Evolutionary conservation across 2,888 invertebrate genomes (phyloP).

Genomic region (Acronicta alni): DNA sequence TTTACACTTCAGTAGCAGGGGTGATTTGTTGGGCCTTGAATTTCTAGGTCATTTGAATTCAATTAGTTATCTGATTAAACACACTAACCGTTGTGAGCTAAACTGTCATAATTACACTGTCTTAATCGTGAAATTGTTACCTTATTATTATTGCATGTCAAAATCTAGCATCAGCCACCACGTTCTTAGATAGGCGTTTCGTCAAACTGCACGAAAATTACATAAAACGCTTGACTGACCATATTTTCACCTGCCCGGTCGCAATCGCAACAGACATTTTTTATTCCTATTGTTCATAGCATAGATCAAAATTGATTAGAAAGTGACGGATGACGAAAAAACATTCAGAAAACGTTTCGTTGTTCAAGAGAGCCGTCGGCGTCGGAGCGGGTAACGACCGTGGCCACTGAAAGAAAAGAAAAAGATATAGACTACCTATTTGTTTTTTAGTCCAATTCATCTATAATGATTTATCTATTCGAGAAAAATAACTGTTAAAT

Average conservation of each 20-base stretch:
- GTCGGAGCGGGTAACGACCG: slow-evolving; percentile 32
- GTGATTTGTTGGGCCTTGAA: slow-evolving; percentile 27
- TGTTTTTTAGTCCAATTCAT: slow-evolving; percentile 15
- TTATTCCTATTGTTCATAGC: slow-evolving; percentile 47
- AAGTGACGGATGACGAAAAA: slow-evolving; percentile 51
- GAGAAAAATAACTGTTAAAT: not conserved
- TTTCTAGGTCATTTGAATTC: slow-evolving; percentile 28
- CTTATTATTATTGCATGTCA: too few relatives aligned
- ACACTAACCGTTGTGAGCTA: slow-evolving; percentile 3
- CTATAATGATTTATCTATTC: slow-evolving; percentile 11
- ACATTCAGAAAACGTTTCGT: slow-evolving; percentile 38
- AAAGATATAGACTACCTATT: slow-evolving; percentile 2
- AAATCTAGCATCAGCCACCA: not conserved
- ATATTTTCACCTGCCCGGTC: slow-evolving; percentile 50
- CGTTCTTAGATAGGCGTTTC: slow-evolving; percentile 13
- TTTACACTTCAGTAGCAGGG: slow-evolving; percentile 24
- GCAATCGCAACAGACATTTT: slow-evolving; percentile 25
- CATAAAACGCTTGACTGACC: slow-evolving; percentile 43
- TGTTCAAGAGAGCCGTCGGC: slow-evolving; percentile 25
- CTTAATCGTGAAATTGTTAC: not conserved
- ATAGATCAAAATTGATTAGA: slow-evolving; percentile 60
- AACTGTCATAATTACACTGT: slow-evolving; percentile 2
- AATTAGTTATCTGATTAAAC: slow-evolving; percentile 26
- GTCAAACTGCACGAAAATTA: slow-evolving; percentile 33
- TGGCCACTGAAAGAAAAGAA: slow-evolving; percentile 13